These are phyloP conservation scores for Callyntrura sp. DNA, from an alignment of 2,888 invertebrate genomes.

Conservation along the genomic window DNA sequence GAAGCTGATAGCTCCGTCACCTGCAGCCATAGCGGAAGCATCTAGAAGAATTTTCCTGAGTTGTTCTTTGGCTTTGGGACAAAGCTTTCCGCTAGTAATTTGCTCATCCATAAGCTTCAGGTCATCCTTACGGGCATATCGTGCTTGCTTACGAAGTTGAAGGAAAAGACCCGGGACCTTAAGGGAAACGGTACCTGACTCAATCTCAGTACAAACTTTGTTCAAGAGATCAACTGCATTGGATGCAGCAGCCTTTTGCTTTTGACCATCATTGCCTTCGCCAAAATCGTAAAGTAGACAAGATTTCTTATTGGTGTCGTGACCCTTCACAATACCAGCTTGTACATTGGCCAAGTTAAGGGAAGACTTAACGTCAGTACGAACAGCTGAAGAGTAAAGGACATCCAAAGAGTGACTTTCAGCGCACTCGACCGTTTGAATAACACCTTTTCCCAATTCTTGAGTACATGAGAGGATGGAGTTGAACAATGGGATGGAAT, in stretches of 20 bases:
- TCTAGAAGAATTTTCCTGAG: constrained; percentile 91
- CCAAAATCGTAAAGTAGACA: constrained; percentile 81
- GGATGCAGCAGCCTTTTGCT: constrained; percentile 77
- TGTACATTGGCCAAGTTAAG: constrained; percentile 73
- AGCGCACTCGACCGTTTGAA: constrained; percentile 78
- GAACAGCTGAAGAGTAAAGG: constrained; percentile 75
- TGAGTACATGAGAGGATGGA: constrained; percentile 81
- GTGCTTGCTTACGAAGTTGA: constrained; percentile 89
- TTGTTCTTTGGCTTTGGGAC: constrained; percentile 85
- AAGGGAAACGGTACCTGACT: constrained; percentile 88
- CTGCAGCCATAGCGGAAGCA: constrained; percentile 92
- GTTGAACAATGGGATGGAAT: constrained; percentile 79
- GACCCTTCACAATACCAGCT: constrained; percentile 57
- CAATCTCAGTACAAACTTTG: constrained; percentile 86
- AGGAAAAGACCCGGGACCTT: constrained; percentile 90
- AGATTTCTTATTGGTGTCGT: constrained; percentile 63
- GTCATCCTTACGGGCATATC: constrained; percentile 89
- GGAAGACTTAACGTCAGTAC: constrained; percentile 80
- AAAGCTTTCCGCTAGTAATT: constrained; percentile 87
- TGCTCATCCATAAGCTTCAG: constrained; percentile 89
- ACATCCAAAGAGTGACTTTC: constrained; percentile 73
- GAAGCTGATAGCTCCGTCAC: constrained; percentile 91
- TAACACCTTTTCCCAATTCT: constrained; percentile 79
- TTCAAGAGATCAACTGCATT: constrained; percentile 78
- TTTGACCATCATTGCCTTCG: constrained; percentile 72